Conservation (phyloP, 2,797 vertebrate species). For the Coregonus ussuriensis region DNA sequence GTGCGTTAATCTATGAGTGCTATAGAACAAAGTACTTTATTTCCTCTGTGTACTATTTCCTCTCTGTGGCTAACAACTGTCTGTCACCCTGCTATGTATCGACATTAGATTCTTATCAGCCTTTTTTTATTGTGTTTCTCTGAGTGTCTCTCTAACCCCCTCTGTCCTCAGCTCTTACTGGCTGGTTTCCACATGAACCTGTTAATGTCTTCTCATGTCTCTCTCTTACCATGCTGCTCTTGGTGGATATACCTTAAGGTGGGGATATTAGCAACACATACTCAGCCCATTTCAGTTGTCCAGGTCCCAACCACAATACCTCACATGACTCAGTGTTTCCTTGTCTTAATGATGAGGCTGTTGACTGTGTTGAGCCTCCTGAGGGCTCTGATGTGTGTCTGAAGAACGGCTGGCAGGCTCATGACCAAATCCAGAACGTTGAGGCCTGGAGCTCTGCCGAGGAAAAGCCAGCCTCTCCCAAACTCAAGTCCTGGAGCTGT, state of each 20-base stretch:
- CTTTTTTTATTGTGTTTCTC: neutral
- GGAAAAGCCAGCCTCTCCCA: constrained; percentile 77
- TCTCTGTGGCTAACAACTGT: neutral
- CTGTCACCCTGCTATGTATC: neutral
- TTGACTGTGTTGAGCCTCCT: neutral
- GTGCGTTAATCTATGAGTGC: neutral
- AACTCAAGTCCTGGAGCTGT: constrained; percentile 84
- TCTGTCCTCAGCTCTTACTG: neutral
- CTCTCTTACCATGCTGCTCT: constrained; percentile 19
- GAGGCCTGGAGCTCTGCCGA: constrained; percentile 81
- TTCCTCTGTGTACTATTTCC: neutral
- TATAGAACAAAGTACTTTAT: neutral
- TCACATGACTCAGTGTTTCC: constrained; percentile 75
- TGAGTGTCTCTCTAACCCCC: neutral
- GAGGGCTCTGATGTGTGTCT: constrained; percentile 66
- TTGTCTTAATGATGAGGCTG: constrained; percentile 66
- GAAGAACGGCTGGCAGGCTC: constrained; percentile 83
- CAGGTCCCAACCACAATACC: constrained; percentile 75
- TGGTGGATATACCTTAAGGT: constrained; percentile 6
- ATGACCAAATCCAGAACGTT: constrained; percentile 73
- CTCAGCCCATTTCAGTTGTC: constrained; percentile 56
- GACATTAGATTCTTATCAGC: neutral
- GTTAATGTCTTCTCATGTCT: constrained; percentile 15
- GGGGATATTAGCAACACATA: neutral
- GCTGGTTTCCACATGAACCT: constrained; percentile 6